Evolutionary conservation across 2,888 invertebrate genomes (phyloP).

Genomic region (Itoplectis maculator): DNA sequence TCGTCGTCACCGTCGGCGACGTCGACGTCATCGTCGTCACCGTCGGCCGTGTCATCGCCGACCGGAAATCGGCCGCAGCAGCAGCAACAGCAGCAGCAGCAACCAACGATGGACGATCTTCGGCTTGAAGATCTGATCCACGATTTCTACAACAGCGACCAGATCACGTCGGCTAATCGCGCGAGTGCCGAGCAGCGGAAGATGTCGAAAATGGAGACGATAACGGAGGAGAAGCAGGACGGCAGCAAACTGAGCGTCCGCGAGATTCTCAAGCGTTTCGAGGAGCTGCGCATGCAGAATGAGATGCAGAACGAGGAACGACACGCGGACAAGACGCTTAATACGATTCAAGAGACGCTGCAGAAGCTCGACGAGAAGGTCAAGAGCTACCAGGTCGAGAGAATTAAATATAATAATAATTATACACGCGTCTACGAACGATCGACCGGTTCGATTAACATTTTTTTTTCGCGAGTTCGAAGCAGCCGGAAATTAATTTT

Average conservation of each 20-base stretch:
- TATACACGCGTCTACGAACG: slow-evolving; percentile 4
- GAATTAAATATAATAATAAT: slow-evolving; percentile 56
- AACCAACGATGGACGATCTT: slow-evolving; percentile 73
- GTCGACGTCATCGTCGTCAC: slow-evolving; percentile 56
- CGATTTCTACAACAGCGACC: slow-evolving; percentile 80
- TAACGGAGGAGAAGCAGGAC: slow-evolving; percentile 91
- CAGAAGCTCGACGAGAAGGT: slow-evolving; percentile 85
- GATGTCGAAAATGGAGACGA: slow-evolving; percentile 89
- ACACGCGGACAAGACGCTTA: slow-evolving; percentile 81
- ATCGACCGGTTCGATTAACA: neutral
- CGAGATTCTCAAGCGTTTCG: slow-evolving; percentile 93
- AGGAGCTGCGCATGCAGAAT: slow-evolving; percentile 86
- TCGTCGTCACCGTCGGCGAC: slow-evolving; percentile 44
- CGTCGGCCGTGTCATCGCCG: slow-evolving; percentile 65
- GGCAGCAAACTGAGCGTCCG: slow-evolving; percentile 92
- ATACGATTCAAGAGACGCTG: slow-evolving; percentile 84
- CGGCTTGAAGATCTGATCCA: slow-evolving; percentile 79
- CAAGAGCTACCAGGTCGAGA: slow-evolving; percentile 81
- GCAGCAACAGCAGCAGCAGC: too few species aligned
- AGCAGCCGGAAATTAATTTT: too few species aligned
- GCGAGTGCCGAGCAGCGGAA: slow-evolving; percentile 77
- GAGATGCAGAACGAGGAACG: slow-evolving; percentile 76
- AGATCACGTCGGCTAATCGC: slow-evolving; percentile 70
- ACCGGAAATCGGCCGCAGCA: slow-evolving; percentile 62
- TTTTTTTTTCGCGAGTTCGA: too few species aligned